phyloP scores from a whole-genome alignment of 2,797 vertebrate species.

The Danionella dracula region DNA sequence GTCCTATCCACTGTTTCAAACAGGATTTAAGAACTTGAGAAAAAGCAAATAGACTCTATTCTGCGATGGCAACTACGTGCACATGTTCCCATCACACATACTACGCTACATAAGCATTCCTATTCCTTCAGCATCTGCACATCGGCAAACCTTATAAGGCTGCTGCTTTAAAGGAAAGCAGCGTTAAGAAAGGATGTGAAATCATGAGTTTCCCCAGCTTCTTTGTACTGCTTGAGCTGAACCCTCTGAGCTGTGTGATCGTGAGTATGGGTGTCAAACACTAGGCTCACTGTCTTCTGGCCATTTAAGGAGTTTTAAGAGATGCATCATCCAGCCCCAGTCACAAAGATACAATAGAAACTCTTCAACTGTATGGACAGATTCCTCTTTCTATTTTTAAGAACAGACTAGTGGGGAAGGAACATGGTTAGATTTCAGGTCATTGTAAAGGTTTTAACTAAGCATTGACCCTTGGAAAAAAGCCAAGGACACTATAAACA shows the following conservation, averaged over 20 bases:
- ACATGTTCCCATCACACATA: background rate
- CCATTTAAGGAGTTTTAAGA: conserved; percentile 60
- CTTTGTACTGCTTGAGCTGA: conserved; percentile 2
- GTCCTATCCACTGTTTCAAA: conserved; percentile 19
- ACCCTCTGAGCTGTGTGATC: conserved; percentile 16
- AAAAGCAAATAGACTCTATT: background rate
- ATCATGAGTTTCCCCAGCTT: conserved; percentile 5
- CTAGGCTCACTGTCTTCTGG: conserved; percentile 46
- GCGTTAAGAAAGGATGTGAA: conserved; percentile 1
- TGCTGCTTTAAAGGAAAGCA: conserved; percentile 24
- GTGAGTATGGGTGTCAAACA: conserved; percentile 11
- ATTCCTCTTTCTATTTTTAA: background rate
- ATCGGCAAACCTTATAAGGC: conserved; percentile 14
- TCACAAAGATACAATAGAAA: conserved; percentile 1
- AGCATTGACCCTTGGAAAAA: background rate
- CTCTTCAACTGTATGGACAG: background rate
- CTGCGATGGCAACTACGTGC: background rate
- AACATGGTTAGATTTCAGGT: background rate
- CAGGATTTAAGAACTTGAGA: conserved; percentile 18
- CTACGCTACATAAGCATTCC: conserved; percentile 1
- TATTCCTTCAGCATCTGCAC: background rate
- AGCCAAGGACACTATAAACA: too few relatives aligned
- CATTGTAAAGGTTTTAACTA: background rate
- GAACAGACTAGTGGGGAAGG: too few relatives aligned
- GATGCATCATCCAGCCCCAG: conserved; percentile 28